A percentile compares a stretch with the other conserved stretches of the same genome.
phyloP scores from a whole-genome alignment of 2,888 invertebrate genomes.

The Automeris io region DNA sequence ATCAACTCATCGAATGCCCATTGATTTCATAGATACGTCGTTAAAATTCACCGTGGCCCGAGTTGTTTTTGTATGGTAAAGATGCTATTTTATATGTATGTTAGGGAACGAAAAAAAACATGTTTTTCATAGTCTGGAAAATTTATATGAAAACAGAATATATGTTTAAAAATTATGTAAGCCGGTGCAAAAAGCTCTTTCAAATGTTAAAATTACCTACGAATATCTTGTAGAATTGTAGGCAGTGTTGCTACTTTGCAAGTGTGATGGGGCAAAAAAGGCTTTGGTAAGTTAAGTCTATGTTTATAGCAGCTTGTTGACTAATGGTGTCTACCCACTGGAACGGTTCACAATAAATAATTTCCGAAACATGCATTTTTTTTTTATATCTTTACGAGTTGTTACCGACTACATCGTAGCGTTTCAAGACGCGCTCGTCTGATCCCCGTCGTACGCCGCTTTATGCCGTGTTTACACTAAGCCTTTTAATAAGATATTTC shows the following conservation, averaged over 20 bases:
- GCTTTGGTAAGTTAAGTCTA: background rate
- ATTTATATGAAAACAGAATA: background rate
- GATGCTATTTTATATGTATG: conserved; percentile 21
- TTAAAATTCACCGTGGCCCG: conserved; percentile 40
- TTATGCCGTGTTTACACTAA: no score
- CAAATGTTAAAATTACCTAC: conserved; percentile 10
- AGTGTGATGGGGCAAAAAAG: conserved; percentile 9
- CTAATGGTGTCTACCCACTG: no score
- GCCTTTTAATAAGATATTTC: no score
- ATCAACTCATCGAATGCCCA: conserved; percentile 31
- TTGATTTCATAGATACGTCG: conserved; percentile 39
- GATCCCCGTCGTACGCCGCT: no score
- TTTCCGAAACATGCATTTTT: no score
- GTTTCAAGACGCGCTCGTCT: no score
- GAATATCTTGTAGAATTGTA: conserved; percentile 3
- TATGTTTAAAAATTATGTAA: conserved; percentile 11
- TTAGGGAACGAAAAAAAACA: conserved; percentile 10
- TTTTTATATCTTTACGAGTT: no score
- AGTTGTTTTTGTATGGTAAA: conserved; percentile 21
- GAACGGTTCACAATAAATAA: no score
- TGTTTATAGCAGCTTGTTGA: background rate
- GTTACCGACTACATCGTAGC: no score
- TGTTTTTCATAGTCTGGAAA: conserved; percentile 2
- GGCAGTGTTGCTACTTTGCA: background rate
- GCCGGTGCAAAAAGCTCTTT: conserved; percentile 35